These are phyloP conservation scores for Caenorhabditis sp. DNA, from an alignment of 2,888 invertebrate genomes.

Conservation along the genomic window DNA sequence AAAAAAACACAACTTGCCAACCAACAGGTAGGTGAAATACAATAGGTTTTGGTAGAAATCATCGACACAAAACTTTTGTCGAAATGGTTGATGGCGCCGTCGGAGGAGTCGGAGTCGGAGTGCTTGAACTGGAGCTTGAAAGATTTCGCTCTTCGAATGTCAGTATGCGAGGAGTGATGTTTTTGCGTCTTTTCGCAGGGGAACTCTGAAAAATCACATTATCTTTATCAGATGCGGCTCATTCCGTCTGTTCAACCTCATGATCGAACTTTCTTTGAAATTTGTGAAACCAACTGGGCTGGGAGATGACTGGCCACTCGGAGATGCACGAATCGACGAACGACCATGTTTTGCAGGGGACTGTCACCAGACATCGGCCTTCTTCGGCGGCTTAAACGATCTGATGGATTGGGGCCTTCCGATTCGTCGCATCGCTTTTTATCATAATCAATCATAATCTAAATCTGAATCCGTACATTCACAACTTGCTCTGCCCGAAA, in stretches of 20 bases:
- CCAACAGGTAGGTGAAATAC: too few species aligned
- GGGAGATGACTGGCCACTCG: too few species aligned
- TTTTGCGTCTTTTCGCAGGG: slow-evolving; percentile 22
- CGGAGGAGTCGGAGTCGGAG: background rate
- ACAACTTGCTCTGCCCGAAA: too few species aligned
- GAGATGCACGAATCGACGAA: background rate
- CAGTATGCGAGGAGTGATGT: slow-evolving; percentile 23
- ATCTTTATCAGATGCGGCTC: background rate
- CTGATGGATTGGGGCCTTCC: slow-evolving; percentile 28
- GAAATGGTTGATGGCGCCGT: background rate
- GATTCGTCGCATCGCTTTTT: slow-evolving; percentile 31
- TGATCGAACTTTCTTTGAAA: too few species aligned
- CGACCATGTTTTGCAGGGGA: background rate
- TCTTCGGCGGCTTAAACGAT: slow-evolving; percentile 50
- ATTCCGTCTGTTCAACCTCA: background rate
- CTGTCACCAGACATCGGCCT: slow-evolving; percentile 20
- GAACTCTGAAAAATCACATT: background rate
- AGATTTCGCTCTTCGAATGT: too few species aligned
- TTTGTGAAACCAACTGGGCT: too few species aligned
- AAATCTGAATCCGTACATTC: too few species aligned
- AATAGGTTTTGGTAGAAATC: too few species aligned
- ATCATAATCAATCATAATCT: too few species aligned
- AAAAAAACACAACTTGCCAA: too few species aligned
- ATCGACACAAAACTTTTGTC: too few species aligned
- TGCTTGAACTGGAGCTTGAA: too few species aligned